Evolutionary conservation across 53 echinoderm and acorn worm genomes (phyloP), one percentile per base, ranked within the genome.

Genomic region (Mesocentrotus franciscanus): DNA sequence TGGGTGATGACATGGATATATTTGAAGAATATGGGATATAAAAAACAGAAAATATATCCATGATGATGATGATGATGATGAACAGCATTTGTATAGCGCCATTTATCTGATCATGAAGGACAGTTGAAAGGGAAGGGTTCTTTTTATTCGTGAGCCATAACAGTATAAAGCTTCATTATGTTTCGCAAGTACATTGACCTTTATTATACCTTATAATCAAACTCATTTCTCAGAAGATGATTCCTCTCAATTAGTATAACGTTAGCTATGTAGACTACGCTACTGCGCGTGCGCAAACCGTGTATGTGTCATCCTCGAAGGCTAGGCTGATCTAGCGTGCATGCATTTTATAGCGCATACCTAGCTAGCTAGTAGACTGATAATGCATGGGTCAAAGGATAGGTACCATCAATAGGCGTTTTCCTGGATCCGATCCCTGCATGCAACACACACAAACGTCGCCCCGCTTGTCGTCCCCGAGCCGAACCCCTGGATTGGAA

Each of bases 331-430:
- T 74, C 32, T 74, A 30, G 32, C 72, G 72, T 72, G 72, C 72
- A 39, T 36, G n/a, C 75, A n/a, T 12, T 83, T 39, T 42, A 84
- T 36, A 36, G 84, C 49, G 84, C 84, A 84, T 84, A 84, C 84
- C 84, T 36, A 42, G 49, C 35, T 84, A 22, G 84, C 20, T 0
- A 10, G 10, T 14, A 9, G 10, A 42, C 15, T 84, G 84, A 42
- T 84, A 84, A 84, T 84, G 39, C 36, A 39, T 84, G 84, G 84
- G 84, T 84, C 84, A 84, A 84, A 84, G 84, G 84, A 84, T 84
- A 84, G 84, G 84, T 49, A 84, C 9, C 57, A n/a, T 87, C 56
- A 85, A 85, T 87, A 87, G 87, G 87, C 87, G 87, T 87, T 87
- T 87, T 87, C 87, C 87, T 58, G 58, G 42, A 84, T 84, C 84